phyloP scores from a whole-genome alignment of 37 sponge, comb jelly and placozoan genomes.

The Beroe ovata region DNA sequence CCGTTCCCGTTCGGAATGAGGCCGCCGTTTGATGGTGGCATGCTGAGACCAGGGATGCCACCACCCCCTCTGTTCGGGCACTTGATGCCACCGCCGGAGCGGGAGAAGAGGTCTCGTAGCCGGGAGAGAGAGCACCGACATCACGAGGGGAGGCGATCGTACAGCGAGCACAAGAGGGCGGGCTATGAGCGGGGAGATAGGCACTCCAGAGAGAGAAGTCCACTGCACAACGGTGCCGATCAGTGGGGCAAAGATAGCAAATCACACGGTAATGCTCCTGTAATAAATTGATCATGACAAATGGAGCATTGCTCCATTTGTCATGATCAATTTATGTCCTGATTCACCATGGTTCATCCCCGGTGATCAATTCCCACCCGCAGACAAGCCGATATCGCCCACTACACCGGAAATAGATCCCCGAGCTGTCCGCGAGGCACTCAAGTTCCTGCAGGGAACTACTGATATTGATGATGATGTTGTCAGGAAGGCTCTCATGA shows the following conservation, averaged over 20 bases:
- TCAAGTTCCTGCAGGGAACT: constrained; percentile 40
- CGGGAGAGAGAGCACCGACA: constrained; percentile 4
- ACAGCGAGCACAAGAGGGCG: not conserved
- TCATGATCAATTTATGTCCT: too few species aligned
- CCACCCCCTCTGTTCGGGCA: constrained; percentile 1
- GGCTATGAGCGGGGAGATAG: constrained; percentile 2
- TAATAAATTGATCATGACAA: not conserved
- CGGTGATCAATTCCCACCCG: too few species aligned
- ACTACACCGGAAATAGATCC: constrained; percentile 59
- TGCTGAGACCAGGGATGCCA: constrained; percentile 6
- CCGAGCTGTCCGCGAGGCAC: constrained; percentile 50
- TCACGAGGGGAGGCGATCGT: constrained; percentile 10
- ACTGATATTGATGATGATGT: constrained; percentile 54
- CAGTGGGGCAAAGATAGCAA: constrained; percentile 20
- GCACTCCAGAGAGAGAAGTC: not conserved
- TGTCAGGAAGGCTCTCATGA: constrained; percentile 53
- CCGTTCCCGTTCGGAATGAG: constrained; percentile 1
- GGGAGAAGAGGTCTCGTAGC: not conserved
- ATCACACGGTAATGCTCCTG: not conserved
- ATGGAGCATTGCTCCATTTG: too few species aligned
- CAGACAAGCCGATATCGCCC: constrained; percentile 26
- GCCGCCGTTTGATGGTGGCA: constrained; percentile 4
- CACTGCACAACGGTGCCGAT: constrained; percentile 18
- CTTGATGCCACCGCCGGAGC: not conserved
- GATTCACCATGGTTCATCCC: too few species aligned